Conservation (phyloP, 1,140 invertebrate species). For the Drosophila kurseongensis region DNA sequence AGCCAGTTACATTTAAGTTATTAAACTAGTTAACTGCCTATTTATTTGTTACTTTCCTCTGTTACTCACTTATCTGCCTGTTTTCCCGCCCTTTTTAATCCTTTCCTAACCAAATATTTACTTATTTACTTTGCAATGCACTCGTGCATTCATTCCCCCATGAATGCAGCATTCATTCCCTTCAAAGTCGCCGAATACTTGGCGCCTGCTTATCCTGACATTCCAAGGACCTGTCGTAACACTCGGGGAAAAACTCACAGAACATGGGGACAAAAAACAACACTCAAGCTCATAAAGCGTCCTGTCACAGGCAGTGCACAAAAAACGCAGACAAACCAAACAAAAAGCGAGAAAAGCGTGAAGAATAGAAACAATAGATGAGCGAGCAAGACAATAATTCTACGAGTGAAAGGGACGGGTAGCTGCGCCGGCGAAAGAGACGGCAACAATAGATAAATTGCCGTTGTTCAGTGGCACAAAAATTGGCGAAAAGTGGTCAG, state of each 20-base stretch:
- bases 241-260: slow-evolving; percentile 16
- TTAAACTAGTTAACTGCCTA: not conserved
- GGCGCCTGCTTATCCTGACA: slow-evolving; percentile 45
- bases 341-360: slow-evolving; percentile 15
- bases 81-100: not conserved
- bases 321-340: slow-evolving; percentile 17
- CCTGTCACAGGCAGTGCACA: slow-evolving; percentile 35
- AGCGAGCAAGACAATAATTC: slow-evolving; percentile 41
- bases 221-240: slow-evolving; percentile 47
- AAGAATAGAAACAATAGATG: slow-evolving; percentile 35
- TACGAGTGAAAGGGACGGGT: slow-evolving; percentile 5
- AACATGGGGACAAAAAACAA: slow-evolving; percentile 30
- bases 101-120: slow-evolving; percentile 14
- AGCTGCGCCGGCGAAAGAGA: not conserved
- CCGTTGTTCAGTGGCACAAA: not conserved
- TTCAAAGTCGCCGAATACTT: slow-evolving; percentile 34
- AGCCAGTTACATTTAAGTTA: not conserved
- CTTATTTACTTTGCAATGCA: slow-evolving; percentile 27
- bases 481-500: not conserved
- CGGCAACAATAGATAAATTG: slow-evolving; percentile 1
- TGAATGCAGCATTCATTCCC: slow-evolving; percentile 28
- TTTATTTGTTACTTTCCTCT: not conserved
- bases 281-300: slow-evolving; percentile 49
- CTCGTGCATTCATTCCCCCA: slow-evolving; percentile 23
- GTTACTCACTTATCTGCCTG: too few relatives aligned